These are phyloP conservation scores for Cydia fagiglandana DNA, from an alignment of 1,140 invertebrate species.

Conservation along the genomic window DNA sequence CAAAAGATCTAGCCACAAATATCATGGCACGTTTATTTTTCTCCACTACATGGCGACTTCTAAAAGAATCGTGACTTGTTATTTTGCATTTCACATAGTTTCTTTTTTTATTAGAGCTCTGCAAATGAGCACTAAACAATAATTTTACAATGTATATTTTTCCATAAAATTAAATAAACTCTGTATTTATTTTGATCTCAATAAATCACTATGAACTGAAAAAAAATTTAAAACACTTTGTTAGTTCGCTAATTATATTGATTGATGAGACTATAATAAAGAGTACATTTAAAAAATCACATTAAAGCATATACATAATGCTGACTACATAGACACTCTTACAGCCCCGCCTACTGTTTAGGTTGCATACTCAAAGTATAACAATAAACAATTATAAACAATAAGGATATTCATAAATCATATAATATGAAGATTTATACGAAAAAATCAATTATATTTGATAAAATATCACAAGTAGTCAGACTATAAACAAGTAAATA, in stretches of 20 bases:
- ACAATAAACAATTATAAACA: constrained; percentile 72
- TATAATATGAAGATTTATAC: constrained; percentile 42
- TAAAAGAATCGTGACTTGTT: constrained; percentile 80
- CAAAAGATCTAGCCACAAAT: constrained; percentile 75
- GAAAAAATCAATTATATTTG: constrained; percentile 55
- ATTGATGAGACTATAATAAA: constrained; percentile 79
- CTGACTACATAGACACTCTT: constrained; percentile 78
- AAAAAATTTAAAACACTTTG: constrained; percentile 77
- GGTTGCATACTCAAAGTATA: constrained; percentile 64
- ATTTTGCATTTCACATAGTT: constrained; percentile 76
- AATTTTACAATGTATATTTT: constrained; percentile 77
- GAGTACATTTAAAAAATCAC: constrained; percentile 80
- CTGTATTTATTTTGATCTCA: constrained; percentile 78
- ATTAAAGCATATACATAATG: constrained; percentile 81
- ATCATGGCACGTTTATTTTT: constrained; percentile 81
- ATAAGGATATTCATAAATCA: constrained; percentile 41
- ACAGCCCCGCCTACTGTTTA: constrained; percentile 57
- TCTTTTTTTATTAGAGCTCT: constrained; percentile 73
- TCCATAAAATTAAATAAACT: constrained; percentile 80
- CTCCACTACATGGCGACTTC: constrained; percentile 80
- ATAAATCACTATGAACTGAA: constrained; percentile 79
- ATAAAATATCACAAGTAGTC: constrained; percentile 75
- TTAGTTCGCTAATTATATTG: constrained; percentile 78
- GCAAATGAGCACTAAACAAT: constrained; percentile 72
- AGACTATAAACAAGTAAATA: constrained; percentile 69